phyloP scores from a whole-genome alignment of 1,140 invertebrate genomes.

The Cydia splendana region DNA sequence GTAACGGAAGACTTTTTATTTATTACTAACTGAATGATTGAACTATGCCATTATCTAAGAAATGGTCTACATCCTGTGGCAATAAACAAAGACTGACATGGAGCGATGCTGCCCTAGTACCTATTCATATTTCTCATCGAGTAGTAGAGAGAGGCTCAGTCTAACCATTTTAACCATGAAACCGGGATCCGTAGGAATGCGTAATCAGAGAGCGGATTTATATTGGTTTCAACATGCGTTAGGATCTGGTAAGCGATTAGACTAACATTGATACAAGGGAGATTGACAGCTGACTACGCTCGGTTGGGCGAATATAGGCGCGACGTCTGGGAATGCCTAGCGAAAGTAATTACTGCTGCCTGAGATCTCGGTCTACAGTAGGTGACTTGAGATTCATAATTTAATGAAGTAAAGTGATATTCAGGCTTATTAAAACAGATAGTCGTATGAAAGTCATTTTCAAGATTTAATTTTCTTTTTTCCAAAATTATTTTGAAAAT shows the following conservation, averaged over 20 bases:
- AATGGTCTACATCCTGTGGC: constrained; percentile 21
- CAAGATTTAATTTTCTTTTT: no score
- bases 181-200: neutral
- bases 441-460: no score
- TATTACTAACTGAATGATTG: constrained; percentile 11
- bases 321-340: neutral
- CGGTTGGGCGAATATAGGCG: neutral
- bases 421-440: no score
- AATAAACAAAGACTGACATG: constrained; percentile 25
- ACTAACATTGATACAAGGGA: neutral
- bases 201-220: no score
- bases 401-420: no score
- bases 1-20: neutral
- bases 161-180: neutral
- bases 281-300: constrained; percentile 13
- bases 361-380: no score
- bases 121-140: neutral
- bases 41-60: constrained; percentile 12
- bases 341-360: no score
- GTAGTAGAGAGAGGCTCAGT: neutral
- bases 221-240: no score
- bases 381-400: no score
- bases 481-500: no score
- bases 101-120: neutral
- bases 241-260: no score